Evolutionary conservation across 1,140 invertebrate species (phyloP).

Genomic region (Sitobion miscanthi): DNA sequence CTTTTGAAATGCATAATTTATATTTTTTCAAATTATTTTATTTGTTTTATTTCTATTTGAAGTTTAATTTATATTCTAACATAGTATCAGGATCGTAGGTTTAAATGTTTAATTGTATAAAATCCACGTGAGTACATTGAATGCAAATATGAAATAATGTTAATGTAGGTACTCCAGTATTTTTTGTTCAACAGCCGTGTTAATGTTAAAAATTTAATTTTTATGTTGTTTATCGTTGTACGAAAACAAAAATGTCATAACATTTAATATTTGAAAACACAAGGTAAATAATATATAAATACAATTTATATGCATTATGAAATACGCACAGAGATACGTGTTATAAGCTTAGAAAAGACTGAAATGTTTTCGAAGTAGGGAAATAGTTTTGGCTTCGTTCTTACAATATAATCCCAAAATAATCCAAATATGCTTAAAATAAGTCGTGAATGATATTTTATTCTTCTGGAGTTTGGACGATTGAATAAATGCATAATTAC

Average conservation of each 20-base stretch:
- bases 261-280: background rate
- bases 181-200: background rate
- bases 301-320: background rate
- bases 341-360: background rate
- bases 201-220: background rate
- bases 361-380: too few species aligned
- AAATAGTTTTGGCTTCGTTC: background rate
- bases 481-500: too few species aligned
- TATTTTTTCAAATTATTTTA: background rate
- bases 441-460: background rate
- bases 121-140: background rate
- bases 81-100: background rate
- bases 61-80: background rate
- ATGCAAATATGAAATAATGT: background rate
- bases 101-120: background rate
- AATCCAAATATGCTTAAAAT: background rate
- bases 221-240: background rate
- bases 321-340: background rate
- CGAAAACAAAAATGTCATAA: background rate
- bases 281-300: background rate
- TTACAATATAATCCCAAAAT: background rate
- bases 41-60: background rate
- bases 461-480: too few species aligned
- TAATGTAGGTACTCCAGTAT: background rate
- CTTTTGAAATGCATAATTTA: background rate